Conservation (phyloP, 2,113 vertebrate genomes). For the Xenopus tropicalis region UCB_Xtro_10.0 CM004444.2:72970501-72971000, state of each 20-base stretch:
- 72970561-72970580: no score
- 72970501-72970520: neutral
- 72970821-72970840: neutral
- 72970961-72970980: conserved; percentile 9
- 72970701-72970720: no score
- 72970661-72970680: no score
- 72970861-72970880: neutral
- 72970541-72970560: neutral
- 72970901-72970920: neutral
- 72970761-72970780: neutral
- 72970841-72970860: neutral
- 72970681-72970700: no score
- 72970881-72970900: neutral
- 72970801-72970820: neutral
- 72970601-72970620: no score
- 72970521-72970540: neutral
- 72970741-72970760: neutral
- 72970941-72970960: conserved; percentile 22
- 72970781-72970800: neutral
- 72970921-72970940: conserved; percentile 3
- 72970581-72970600: no score
- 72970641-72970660: no score
- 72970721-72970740: no score
- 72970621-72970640: no score
- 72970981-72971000: neutral